Conservation (phyloP, 2,113 vertebrate genomes). For the Fulmarus glacialis region DNA sequence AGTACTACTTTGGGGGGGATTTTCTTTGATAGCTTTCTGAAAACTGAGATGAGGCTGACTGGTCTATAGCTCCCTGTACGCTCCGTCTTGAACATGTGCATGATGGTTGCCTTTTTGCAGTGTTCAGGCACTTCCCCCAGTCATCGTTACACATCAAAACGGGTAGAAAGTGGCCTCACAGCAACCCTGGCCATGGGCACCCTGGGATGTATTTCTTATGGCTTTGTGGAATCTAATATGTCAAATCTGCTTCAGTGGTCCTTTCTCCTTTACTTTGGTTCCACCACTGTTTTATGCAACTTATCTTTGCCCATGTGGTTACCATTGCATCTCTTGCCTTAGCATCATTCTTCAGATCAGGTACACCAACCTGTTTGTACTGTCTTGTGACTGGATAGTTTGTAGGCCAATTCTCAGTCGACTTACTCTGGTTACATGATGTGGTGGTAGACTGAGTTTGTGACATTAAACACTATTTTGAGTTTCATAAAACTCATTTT, state of each 20-base stretch:
- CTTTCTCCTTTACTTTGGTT: not conserved
- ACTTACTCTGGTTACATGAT: not conserved
- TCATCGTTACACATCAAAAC: not conserved
- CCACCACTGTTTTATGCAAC: not conserved
- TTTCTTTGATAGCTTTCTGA: not conserved
- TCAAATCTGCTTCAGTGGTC: not conserved
- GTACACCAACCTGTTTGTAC: not conserved
- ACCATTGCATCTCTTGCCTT: not conserved
- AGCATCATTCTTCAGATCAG: not conserved
- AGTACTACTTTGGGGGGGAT: accelerated
- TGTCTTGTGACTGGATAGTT: not conserved
- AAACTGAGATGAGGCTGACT: not conserved
- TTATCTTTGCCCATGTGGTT: not conserved
- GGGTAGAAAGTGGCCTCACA: not conserved
- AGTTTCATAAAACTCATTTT: too few relatives aligned
- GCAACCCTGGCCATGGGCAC: not conserved
- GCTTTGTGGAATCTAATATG: not conserved
- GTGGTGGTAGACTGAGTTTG: not conserved
- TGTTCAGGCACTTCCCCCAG: not conserved
- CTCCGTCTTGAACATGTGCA: not conserved
- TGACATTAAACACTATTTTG: not conserved
- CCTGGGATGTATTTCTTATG: accelerated
- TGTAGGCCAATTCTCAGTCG: not conserved
- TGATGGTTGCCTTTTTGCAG: not conserved
- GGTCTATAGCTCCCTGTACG: not conserved